Base-by-base conservation (phyloP, 2,113 vertebrate species). In the Pachyramphus minor region DNA sequence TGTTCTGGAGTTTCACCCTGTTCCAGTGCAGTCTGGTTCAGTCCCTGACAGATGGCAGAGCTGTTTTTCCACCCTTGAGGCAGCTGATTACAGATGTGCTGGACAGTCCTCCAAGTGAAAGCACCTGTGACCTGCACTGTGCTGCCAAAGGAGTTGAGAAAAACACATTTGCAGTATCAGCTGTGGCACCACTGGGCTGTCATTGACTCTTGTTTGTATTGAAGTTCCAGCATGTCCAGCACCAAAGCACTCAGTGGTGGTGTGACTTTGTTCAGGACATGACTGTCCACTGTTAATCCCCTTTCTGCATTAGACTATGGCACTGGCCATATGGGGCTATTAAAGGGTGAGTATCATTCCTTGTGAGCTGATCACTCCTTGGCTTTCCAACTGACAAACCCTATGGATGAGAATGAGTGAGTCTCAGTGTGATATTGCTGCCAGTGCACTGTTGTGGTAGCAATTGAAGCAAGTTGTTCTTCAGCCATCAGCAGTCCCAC, bases 11-110 rank as follows among this genome's bases (percentile, higher is more conserved):
- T 3, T n/a, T 74, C 23, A 13, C 27, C 28, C 44, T 39, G 27
- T 58, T 20, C 27, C 68, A 44, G 31, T 58, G 33, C 9, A 37
- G 22, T 23, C 52, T 67, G 37, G 23, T 33, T 60, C 37, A 44
- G 31, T 14, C 15, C 28, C 17, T 11, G 10, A 52, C 37, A 52
- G 44, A 47, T 1, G 4, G 18, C 0, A 24, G 13, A 12, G 22
- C 44, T 67, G 19, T 25, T 17, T 39, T 52, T 21, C 37, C 33
- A n/a, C 2, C 11, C 19, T 19, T 37, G 19, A 28, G 15, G 3
- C 23, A 23, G 6, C 24, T 24, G 22, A 1, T 19, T 59, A 41
- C 19, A 67, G 60, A 12, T n/a, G 13, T 16, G 8, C 22, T 58
- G 33, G 55, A 58, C 33, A 35, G 8, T 58, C 21, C 56, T 58